These are phyloP conservation scores for Manis javanica DNA, from an alignment of 2,797 vertebrate species.

Conservation along the genomic window DNA sequence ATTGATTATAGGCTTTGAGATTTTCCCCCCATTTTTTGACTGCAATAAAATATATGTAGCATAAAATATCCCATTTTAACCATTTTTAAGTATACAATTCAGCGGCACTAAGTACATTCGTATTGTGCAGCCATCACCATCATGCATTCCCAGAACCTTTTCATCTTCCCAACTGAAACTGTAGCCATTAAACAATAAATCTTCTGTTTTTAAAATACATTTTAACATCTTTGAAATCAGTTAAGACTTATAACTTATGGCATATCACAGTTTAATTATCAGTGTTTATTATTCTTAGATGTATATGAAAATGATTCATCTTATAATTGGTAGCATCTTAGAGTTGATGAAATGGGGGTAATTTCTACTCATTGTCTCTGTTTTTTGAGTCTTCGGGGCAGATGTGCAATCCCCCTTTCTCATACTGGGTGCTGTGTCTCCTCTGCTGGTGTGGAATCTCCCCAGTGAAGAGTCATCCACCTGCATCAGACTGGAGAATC, in stretches of 20 bases:
- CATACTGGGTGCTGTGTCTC: accelerated
- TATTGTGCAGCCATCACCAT: no score
- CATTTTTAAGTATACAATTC: background rate
- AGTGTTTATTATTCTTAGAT: background rate
- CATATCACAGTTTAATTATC: background rate
- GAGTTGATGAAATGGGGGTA: background rate
- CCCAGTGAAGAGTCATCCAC: background rate
- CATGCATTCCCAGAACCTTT: background rate
- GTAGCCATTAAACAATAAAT: background rate
- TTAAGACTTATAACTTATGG: background rate
- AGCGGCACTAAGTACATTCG: background rate
- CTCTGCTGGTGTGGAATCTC: background rate
- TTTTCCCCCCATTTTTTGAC: background rate
- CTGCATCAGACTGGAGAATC: background rate
- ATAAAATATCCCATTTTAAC: background rate
- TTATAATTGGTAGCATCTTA: background rate
- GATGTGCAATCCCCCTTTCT: background rate
- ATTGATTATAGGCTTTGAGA: background rate
- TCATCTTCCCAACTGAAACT: background rate
- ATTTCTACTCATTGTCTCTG: background rate
- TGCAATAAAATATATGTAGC: background rate
- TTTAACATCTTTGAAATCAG: background rate
- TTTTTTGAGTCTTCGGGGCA: background rate
- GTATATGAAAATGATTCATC: background rate
- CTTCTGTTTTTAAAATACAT: background rate